Evolutionary conservation across 2,888 invertebrate species (phyloP), one percentile per base, ranked within the genome.

Genomic region (Apodemia hepburni): DNA sequence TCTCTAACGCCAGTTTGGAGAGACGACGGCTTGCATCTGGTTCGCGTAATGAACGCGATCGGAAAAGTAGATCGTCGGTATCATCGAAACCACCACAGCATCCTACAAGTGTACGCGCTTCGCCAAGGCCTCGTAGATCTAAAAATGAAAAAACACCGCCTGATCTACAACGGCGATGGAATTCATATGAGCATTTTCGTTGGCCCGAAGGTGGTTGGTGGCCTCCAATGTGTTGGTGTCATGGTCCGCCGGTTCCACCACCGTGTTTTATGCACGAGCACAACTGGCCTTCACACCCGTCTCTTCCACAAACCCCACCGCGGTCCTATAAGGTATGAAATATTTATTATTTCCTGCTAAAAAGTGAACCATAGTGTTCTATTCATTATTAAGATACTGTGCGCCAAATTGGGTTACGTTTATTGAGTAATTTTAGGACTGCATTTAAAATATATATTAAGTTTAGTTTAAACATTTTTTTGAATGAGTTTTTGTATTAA

Each of bases 41-140:
- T 42, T 91, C 92, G 70, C 88, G 94, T 49, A 91, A 90, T 66
- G 94, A 94, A 69, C 87, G 95, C 51, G 95, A 95, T 75, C 93
- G 93, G 61, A 94, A 94, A 79, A 92, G 93, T 61, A 88, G 93
- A 69, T 94, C 94, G 8, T 92, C 94, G 35, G 81, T 93, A 76
- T 87, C 93, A 58, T 76, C 84, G n/a, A 91, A 92, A 68, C 92
- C 92, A 58, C 92, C 92, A 54, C 87, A 86, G 71, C 90, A 89
- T 68, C 88, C 89, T 60, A 69, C 84, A 18, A 85, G 85, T 65
- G 84, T 84, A 11, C 84, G 88, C 27, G 84, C 85, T 4, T 90
- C 90, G 5, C 86, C 88, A 49, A 83, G 85, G 3, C 82, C 89
- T 22, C 84, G 90, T 4, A 85, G 84, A 15, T 73, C 81, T 59